Conservation (phyloP, 2,888 invertebrate genomes). For the Lepidonotus clava region DNA sequence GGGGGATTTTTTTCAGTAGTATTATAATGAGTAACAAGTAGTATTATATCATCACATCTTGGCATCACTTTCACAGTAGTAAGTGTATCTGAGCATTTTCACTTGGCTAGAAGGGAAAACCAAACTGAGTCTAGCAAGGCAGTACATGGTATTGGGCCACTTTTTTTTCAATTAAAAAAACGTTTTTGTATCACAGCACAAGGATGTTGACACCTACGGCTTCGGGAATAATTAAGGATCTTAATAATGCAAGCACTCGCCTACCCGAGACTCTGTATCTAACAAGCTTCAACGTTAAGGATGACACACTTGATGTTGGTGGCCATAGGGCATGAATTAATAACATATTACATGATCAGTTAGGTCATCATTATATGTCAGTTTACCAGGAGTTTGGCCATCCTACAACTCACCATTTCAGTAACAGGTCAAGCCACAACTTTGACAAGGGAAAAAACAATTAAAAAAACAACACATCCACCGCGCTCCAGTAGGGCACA, state of each 20-base stretch:
- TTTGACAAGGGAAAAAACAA: background rate
- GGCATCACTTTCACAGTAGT: constrained; percentile 23
- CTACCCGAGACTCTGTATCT: background rate
- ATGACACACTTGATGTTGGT: constrained; percentile 18
- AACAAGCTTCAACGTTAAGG: too few species aligned
- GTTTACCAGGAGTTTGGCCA: background rate
- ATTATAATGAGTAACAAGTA: constrained; percentile 7
- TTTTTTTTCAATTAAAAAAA: background rate
- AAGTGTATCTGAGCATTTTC: constrained; percentile 36
- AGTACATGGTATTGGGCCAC: constrained; percentile 49
- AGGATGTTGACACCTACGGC: constrained; percentile 42
- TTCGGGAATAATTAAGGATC: constrained; percentile 9
- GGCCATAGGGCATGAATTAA: constrained; percentile 7
- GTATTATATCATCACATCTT: constrained; percentile 28
- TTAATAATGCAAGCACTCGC: constrained; percentile 51
- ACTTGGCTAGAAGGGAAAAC: constrained; percentile 5
- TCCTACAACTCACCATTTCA: constrained; percentile 22
- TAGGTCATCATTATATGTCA: constrained; percentile 15
- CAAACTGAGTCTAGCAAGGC: constrained; percentile 46
- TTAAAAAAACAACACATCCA: constrained; percentile 5
- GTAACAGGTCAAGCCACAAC: background rate
- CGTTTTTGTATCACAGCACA: constrained; percentile 48
- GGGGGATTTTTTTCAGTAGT: constrained; percentile 39
- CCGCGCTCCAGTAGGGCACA: constrained; percentile 32
- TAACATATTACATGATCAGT: constrained; percentile 44